phyloP scores from a whole-genome alignment of 2,888 invertebrate species.

The Thysanoteuthis rhombus region DNA sequence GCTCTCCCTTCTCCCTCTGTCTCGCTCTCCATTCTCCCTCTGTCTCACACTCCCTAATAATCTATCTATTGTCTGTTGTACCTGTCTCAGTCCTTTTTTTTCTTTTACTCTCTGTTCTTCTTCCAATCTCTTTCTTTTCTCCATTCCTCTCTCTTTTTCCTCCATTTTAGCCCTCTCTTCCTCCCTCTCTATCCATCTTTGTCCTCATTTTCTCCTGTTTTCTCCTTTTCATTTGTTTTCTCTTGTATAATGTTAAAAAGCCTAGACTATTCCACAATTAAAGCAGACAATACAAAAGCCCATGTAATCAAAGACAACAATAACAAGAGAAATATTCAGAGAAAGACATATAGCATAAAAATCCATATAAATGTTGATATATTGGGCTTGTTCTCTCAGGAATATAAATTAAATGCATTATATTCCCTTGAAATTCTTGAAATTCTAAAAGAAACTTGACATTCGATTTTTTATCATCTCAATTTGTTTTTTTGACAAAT shows the following conservation, averaged over 20 bases:
- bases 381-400: neutral
- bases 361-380: neutral
- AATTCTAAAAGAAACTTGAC: too few species aligned
- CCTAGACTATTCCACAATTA: too few species aligned
- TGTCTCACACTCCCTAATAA: too few species aligned
- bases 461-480: too few species aligned
- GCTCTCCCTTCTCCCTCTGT: neutral
- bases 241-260: too few species aligned
- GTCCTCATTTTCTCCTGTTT: neutral
- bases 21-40: neutral
- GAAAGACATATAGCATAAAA: neutral
- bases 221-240: too few species aligned
- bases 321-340: too few species aligned
- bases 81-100: neutral
- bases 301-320: too few species aligned
- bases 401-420: constrained; percentile 12
- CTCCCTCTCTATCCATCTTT: neutral
- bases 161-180: neutral
- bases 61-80: neutral
- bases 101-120: neutral
- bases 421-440: too few species aligned
- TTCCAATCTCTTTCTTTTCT: neutral
- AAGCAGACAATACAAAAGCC: too few species aligned
- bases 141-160: neutral
- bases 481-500: too few species aligned